Evolutionary conservation across 2,888 invertebrate genomes (phyloP), one percentile per base, ranked within the genome.

Genomic region (Lutraria lutraria): DNA sequence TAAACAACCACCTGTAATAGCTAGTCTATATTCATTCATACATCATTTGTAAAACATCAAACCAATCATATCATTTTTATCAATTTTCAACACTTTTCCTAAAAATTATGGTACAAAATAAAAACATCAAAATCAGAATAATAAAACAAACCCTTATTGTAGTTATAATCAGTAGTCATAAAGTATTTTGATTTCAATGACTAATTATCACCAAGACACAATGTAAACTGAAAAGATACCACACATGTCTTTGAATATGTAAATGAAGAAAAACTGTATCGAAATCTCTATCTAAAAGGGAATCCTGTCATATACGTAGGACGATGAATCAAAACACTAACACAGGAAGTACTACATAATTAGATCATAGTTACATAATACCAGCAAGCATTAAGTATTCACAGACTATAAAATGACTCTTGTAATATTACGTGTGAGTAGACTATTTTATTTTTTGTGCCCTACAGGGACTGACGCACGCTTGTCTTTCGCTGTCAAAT

Each of bases 401-500:
- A 81, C 53, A 72, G 29, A n/a, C 68, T 83, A 29, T 68, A 83
- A 83, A 83, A 43, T 29, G 31, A 19, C 76, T 29, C 21, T 54
- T 76, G 54, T 72, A 56, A 56, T 54, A 54, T 21, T 25, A 85
- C n/a, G 52, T 85, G 85, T 85, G 85, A 80, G 85, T 85, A 85
- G 85, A 80, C 53, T 29, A 25, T 54, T 13, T 21, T 21, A 68
- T 72, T 83, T 87, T 76, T 31, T 82, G 34, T 16, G 53, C 83
- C 87, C 87, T 72, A 29, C 0, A 25, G 87, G 87, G 86, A 86
- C 81, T 68, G 86, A 86, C 86, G 81, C 54, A 81, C 81, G 34
- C 83, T 83, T 79, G 82, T 81, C 56, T 60, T 54, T 82, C n/a
- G 31, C 80, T 86, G 89, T 89, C 89, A 87, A 84, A 89, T 81